Evolutionary conservation across 1,140 invertebrate species (phyloP), one percentile per base, ranked within the genome.

Genomic region (Cherax destructor): DNA sequence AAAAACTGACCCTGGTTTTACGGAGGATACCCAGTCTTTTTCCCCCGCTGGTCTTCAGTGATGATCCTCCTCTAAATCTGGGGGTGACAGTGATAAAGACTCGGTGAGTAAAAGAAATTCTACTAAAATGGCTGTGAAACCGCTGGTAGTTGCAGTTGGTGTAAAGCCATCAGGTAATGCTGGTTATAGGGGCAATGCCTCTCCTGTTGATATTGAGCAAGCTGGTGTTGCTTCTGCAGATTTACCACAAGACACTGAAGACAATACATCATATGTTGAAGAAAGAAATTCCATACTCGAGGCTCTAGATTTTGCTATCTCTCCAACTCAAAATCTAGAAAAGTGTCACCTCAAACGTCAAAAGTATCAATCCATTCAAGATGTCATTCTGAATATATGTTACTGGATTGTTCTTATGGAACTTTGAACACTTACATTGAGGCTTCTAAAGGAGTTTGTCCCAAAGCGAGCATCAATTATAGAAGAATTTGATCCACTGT

Each of bases 401-500:
- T 91, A 5, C 59, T 91, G 18, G 83, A 91, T 24, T 78, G 52
- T 18, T 91, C 89, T 16, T 80, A 80, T 59, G 77, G 65, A 24
- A 86, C 89, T 69, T 30, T 91, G 16, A 74, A 83, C 21, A 69
- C 11, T 21, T 52, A 65, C 24, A 72, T 91, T 0, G 6, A 85
- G 41, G 50, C 81, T 3, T 6, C 13, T 9, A 83, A 76, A 49
- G 52, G 7, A 30, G 83, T 61, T 5, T 65, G 59, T 56, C 83
- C 74, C 24, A 91, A n/a, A 83, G 41, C 65, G 83, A 65, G 52
- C 83, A 21, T 85, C 83, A 49, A 80, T 91, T 52, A 91, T 91
- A 50, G 74, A 79, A n/a, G 89, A 91, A 50, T 91, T 91, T 61
- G 89, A 91, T 80, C 89, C 89, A 16, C 83, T 91, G 11, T 76